Conservation (phyloP, 2,113 vertebrate species). For the Tympanuchus pallidicinctus region DNA sequence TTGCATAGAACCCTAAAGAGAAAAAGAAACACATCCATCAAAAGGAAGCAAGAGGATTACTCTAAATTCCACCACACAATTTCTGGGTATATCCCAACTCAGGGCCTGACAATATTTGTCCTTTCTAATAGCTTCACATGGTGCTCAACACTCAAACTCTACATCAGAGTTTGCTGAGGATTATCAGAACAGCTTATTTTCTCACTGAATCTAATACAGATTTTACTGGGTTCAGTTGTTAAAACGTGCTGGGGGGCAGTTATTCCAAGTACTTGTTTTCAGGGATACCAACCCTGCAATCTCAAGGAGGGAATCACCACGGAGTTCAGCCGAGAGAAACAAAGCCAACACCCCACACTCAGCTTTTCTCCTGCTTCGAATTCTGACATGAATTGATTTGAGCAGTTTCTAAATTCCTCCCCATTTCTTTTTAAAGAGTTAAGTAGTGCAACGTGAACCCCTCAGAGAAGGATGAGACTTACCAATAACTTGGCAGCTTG, state of each 20-base stretch:
- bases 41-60: background rate
- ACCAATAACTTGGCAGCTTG: slow-evolving; percentile 96
- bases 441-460: background rate
- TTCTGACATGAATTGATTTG: background rate
- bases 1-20: slow-evolving; percentile 91
- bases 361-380: background rate
- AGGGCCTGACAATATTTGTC: accelerated
- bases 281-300: background rate
- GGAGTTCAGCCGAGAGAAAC: background rate
- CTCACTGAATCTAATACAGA: background rate
- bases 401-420: background rate
- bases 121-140: background rate
- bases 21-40: background rate
- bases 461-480: slow-evolving; percentile 41
- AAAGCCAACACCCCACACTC: background rate
- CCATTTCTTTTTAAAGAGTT: background rate
- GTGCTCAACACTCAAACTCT: accelerated
- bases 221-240: background rate
- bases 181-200: background rate
- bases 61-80: background rate
- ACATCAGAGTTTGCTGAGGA: background rate
- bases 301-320: background rate
- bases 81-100: background rate
- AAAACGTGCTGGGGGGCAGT: background rate
- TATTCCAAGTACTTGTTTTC: background rate